These are phyloP conservation scores for Acrobasis consociella DNA, from an alignment of 2,888 invertebrate species.

Conservation along the genomic window DNA sequence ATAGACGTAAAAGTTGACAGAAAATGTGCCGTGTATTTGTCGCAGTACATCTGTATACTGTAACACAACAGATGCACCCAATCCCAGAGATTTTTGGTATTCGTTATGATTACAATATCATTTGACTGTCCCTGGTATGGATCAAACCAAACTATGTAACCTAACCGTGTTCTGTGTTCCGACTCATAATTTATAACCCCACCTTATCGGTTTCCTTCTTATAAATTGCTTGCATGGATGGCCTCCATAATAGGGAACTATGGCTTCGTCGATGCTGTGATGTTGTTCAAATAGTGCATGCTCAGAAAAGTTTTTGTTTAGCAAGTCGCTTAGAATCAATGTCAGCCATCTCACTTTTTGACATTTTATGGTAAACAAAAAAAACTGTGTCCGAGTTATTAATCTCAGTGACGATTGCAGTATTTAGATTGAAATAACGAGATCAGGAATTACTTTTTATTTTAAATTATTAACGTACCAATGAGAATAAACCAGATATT, in stretches of 20 bases:
- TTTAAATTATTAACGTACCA: too few relatives aligned
- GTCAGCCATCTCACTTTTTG: too few relatives aligned
- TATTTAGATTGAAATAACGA: too few relatives aligned
- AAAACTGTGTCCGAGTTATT: too few relatives aligned
- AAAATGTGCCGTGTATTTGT: neutral
- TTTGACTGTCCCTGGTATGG: neutral
- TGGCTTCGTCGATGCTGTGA: neutral
- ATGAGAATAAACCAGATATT: too few relatives aligned
- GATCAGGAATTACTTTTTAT: too few relatives aligned
- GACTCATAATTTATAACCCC: neutral
- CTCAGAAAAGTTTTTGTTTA: too few relatives aligned
- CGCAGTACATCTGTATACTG: neutral
- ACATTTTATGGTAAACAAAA: too few relatives aligned
- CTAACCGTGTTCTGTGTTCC: neutral
- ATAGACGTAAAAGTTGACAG: neutral
- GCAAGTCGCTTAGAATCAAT: too few relatives aligned
- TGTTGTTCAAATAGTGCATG: too few relatives aligned
- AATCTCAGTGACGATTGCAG: too few relatives aligned
- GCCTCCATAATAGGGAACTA: neutral
- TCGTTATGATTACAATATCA: neutral
- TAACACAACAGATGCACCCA: neutral
- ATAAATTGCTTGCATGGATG: conserved; percentile 7
- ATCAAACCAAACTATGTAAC: conserved; percentile 1
- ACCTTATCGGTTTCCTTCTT: conserved; percentile 1
- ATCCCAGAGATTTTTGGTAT: neutral